A percentile compares a stretch with the other conserved stretches of the same genome.
These are phyloP conservation scores for Ovis aries DNA, from an alignment of 2,113 vertebrate species.

Conservation along the genomic window DNA sequence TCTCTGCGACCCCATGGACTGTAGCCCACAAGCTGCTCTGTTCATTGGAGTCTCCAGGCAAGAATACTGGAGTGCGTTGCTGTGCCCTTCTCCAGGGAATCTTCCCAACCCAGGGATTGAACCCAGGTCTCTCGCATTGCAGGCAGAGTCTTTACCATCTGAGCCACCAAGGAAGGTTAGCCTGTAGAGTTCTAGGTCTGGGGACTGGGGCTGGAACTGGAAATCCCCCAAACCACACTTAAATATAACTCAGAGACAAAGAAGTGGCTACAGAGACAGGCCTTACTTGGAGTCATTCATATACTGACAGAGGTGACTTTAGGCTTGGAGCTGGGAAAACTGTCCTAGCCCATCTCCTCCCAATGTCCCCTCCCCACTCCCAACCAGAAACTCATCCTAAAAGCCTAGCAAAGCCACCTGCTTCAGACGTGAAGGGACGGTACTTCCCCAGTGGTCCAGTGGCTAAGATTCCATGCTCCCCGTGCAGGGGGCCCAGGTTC, in stretches of 20 bases:
- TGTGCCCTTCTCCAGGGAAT: neutral
- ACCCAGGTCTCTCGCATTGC: neutral
- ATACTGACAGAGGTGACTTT: neutral
- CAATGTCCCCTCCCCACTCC: too few relatives aligned
- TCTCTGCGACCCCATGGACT: neutral
- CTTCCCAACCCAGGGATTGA: neutral
- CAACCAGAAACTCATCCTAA: neutral
- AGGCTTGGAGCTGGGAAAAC: neutral
- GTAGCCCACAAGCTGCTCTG: neutral
- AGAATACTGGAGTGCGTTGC: neutral
- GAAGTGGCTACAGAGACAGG: neutral
- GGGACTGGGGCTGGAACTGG: neutral
- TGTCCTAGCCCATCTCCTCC: neutral
- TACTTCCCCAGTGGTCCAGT: neutral
- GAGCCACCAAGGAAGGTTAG: neutral
- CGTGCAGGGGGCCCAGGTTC: neutral
- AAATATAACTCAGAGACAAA: neutral
- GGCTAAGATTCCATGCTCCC: neutral
- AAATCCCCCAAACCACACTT: neutral
- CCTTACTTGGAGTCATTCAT: neutral
- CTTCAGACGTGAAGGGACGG: neutral
- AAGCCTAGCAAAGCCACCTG: neutral
- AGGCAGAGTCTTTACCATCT: neutral
- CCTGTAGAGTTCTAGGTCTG: too few relatives aligned
- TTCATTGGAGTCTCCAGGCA: neutral